These are phyloP conservation scores for Drosophila quinaria DNA, from an alignment of 2,888 invertebrate genomes.

Conservation along the genomic window DNA sequence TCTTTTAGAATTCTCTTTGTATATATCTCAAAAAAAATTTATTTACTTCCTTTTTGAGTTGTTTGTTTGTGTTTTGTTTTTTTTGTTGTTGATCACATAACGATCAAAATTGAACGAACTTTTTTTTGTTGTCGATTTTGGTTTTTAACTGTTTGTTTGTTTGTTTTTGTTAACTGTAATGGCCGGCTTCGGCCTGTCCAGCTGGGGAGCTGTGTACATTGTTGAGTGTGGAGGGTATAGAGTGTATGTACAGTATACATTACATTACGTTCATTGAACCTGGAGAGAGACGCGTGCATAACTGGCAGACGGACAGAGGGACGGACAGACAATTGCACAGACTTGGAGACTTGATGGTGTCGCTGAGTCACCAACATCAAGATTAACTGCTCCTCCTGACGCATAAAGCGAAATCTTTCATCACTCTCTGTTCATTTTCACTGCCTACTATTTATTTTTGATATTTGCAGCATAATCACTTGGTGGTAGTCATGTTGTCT, in stretches of 20 bases:
- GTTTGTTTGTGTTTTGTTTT: constrained; percentile 25
- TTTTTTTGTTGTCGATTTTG: constrained; percentile 49
- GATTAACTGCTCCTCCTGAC: constrained; percentile 24
- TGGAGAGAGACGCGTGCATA: constrained; percentile 28
- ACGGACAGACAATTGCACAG: constrained; percentile 6
- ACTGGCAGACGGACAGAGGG: constrained; percentile 16
- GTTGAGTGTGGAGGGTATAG: constrained; percentile 12
- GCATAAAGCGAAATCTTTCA: constrained; percentile 29
- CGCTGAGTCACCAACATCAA: constrained; percentile 47
- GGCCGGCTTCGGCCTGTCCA: constrained; percentile 42
- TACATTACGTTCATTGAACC: constrained; percentile 76
- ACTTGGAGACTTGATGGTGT: constrained; percentile 12
- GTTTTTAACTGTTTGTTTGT: constrained; percentile 69
- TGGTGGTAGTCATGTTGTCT: constrained; percentile 31
- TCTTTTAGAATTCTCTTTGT: constrained; percentile 56
- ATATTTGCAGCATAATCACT: constrained; percentile 27
- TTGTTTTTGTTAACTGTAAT: constrained; percentile 77
- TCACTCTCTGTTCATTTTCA: constrained; percentile 2
- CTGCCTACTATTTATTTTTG: not conserved
- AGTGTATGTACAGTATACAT: constrained; percentile 47
- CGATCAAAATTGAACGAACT: constrained; percentile 22
- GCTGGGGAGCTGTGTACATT: constrained; percentile 16
- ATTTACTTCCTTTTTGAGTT: constrained; percentile 66
- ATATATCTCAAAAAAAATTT: constrained; percentile 33
- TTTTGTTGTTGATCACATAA: constrained; percentile 35